Evolutionary conservation across 2,797 vertebrate genomes (phyloP).

Genomic region (Thamnophis elegans): DNA sequence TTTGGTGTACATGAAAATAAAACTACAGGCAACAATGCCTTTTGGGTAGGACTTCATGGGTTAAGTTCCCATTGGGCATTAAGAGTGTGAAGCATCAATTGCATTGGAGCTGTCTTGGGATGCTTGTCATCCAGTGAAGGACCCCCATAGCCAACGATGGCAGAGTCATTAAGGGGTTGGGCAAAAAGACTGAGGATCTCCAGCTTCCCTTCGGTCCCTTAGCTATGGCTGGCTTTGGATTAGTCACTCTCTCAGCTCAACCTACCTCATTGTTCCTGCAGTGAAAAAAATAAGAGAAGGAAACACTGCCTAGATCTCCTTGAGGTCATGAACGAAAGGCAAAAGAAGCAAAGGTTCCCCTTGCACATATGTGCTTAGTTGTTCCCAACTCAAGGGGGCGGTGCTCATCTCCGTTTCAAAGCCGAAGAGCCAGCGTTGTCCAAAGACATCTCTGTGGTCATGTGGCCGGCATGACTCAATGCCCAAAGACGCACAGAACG

Average conservation of each 20-base stretch:
- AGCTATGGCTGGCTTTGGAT: neutral
- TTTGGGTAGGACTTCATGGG: neutral
- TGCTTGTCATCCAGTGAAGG: neutral
- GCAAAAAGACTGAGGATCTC: neutral
- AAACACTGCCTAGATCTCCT: neutral
- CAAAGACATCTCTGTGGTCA: no score
- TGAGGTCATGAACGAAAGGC: neutral
- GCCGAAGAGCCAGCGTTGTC: no score
- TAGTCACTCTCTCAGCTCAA: neutral
- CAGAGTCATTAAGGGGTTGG: neutral
- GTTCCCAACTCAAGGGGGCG: no score
- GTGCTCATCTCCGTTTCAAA: no score
- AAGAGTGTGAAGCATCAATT: neutral
- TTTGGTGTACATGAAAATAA: no score
- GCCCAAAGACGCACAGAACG: no score
- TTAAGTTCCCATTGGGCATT: neutral
- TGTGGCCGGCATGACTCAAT: no score
- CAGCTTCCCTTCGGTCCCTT: neutral
- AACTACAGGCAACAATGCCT: neutral
- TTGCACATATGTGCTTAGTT: no score
- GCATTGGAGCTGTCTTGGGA: neutral
- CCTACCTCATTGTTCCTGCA: neutral
- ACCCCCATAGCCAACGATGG: neutral
- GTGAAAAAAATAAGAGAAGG: neutral
- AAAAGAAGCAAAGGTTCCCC: neutral